Evolutionary conservation across 2,797 vertebrate genomes (phyloP).

Genomic region (Rhynchotus rufescens): DNA sequence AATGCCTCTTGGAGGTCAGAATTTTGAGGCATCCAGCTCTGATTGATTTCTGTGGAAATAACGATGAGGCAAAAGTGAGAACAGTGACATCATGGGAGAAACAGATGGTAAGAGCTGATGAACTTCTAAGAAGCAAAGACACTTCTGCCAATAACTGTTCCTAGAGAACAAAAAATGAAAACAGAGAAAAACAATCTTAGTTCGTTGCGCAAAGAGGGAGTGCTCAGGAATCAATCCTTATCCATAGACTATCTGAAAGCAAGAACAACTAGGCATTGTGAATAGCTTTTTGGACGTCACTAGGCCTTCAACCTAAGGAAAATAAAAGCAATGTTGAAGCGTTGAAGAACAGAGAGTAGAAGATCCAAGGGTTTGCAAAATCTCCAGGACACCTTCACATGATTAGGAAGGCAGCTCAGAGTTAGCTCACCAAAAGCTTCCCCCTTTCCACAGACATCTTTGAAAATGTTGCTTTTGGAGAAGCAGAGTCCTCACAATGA

Average conservation of each 20-base stretch:
- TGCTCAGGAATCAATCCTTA: neutral
- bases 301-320: neutral
- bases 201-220: neutral
- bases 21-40: conserved; percentile 24
- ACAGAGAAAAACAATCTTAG: conserved; percentile 36
- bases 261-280: neutral
- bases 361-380: neutral
- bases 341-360: neutral
- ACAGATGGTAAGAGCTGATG: conserved; percentile 50
- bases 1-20: conserved; percentile 36
- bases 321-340: neutral
- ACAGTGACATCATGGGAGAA: conserved; percentile 65
- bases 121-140: conserved; percentile 69
- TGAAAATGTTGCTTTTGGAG: neutral
- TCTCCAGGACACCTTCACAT: neutral
- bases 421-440: neutral
- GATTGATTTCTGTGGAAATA: conserved; percentile 37
- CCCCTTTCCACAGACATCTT: neutral
- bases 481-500: neutral
- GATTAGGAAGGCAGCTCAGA: neutral
- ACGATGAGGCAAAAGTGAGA: conserved; percentile 61
- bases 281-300: neutral
- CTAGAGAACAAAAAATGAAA: conserved; percentile 50
- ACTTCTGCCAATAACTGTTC: conserved; percentile 60
- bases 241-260: neutral